Percentiles rank a stretch among this genome's conserved stretches.
These are phyloP conservation scores for Colius striatus DNA, from an alignment of 2,113 vertebrate genomes.

Conservation along the genomic window DNA sequence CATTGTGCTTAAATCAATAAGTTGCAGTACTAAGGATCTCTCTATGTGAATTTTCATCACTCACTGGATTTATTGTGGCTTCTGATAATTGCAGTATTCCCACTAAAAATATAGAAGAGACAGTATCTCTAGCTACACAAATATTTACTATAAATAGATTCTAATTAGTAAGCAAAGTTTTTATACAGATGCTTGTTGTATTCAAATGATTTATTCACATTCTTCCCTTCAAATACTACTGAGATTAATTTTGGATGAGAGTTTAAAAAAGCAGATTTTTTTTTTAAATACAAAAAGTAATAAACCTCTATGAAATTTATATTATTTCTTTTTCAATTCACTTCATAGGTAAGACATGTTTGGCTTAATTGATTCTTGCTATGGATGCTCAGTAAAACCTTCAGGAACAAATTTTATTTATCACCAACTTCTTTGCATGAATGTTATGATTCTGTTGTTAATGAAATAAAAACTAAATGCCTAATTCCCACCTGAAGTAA, in stretches of 20 bases:
- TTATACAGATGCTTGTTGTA: neutral
- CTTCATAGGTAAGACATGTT: neutral
- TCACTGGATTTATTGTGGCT: neutral
- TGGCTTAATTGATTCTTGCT: neutral
- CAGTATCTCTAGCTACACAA: neutral
- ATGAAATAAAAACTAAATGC: conserved; percentile 20
- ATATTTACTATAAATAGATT: neutral
- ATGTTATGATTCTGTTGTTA: neutral
- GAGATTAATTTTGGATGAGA: neutral
- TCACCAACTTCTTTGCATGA: neutral
- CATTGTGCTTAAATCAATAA: neutral
- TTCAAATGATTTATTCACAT: neutral
- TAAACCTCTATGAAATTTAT: neutral
- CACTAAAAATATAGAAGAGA: neutral
- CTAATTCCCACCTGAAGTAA: conserved; percentile 42
- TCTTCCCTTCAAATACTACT: neutral
- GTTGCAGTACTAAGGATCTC: neutral
- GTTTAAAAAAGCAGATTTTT: neutral
- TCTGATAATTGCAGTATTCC: neutral
- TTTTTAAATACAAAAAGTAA: neutral
- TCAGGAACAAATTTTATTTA: conserved; percentile 8
- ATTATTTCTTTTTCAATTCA: neutral
- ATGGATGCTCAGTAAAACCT: conserved; percentile 1
- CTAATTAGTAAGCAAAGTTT: neutral
- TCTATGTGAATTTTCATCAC: neutral